Conservation (phyloP, 2,797 vertebrate genomes). For the Podarcis lilfordi region DNA sequence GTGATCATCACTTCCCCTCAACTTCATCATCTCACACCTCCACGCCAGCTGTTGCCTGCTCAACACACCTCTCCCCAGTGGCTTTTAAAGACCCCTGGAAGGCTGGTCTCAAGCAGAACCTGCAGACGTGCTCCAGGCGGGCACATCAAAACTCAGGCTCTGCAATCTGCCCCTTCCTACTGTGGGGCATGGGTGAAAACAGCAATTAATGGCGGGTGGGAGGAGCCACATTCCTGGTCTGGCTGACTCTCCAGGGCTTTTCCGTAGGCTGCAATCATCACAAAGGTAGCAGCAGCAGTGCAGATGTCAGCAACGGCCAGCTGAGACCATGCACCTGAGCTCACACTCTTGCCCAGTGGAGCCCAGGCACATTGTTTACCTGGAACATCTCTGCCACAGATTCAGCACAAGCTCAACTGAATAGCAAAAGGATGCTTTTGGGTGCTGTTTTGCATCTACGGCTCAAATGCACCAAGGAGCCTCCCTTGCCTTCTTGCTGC, state of each 20-base stretch:
- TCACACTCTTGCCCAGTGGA: neutral
- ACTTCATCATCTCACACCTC: neutral
- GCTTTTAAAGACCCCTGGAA: neutral
- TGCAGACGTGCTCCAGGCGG: neutral
- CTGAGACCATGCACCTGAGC: constrained; percentile 46
- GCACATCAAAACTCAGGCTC: neutral
- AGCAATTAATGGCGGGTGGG: constrained; percentile 60
- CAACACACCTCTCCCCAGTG: neutral
- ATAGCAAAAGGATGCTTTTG: neutral
- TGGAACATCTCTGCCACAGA: constrained; percentile 19
- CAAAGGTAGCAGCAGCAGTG: constrained; percentile 63
- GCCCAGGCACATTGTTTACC: neutral
- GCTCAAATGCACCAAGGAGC: neutral
- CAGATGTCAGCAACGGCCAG: constrained; percentile 70
- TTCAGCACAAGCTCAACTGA: neutral
- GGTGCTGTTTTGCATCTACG: neutral
- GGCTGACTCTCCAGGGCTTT: constrained; percentile 67
- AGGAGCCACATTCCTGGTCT: constrained; percentile 72
- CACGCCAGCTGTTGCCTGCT: neutral
- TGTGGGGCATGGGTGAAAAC: constrained; percentile 63
- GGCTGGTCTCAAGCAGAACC: no score
- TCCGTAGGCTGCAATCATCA: constrained; percentile 66
- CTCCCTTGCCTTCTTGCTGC: neutral
- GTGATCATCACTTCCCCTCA: neutral
- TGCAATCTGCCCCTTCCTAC: constrained; percentile 54